phyloP scores from a whole-genome alignment of 1,140 invertebrate species.

The Microplitis mediator region DNA sequence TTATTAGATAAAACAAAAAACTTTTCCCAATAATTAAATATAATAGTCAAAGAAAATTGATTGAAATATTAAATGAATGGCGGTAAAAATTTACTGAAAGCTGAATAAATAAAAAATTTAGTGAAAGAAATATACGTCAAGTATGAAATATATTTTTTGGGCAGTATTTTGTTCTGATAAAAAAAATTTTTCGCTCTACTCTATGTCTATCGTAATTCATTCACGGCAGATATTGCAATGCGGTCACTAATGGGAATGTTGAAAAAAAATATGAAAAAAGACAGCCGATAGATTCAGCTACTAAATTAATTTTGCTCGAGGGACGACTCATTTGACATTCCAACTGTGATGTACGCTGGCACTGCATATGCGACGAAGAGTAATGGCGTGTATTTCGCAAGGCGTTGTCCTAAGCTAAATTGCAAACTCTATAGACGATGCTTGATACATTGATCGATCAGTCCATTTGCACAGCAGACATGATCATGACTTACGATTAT shows the following conservation, averaged over 20 bases:
- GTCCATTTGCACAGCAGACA: slow-evolving; percentile 14
- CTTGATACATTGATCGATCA: slow-evolving; percentile 16
- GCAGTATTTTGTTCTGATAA: not conserved
- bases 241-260: not conserved
- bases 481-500: slow-evolving; percentile 7
- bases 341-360: slow-evolving; percentile 21
- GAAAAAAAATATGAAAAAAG: not conserved
- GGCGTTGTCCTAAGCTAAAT: slow-evolving; percentile 26
- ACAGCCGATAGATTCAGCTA: slow-evolving; percentile 2
- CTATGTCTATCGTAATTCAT: slow-evolving; percentile 10
- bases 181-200: not conserved
- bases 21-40: too few species aligned
- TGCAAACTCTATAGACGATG: not conserved
- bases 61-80: too few species aligned
- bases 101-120: not conserved
- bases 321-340: slow-evolving; percentile 47
- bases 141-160: not conserved
- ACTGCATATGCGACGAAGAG: slow-evolving; percentile 12
- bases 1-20: too few species aligned
- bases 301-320: slow-evolving; percentile 49
- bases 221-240: not conserved
- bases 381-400: slow-evolving; percentile 10
- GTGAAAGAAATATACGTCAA: not conserved
- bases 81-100: too few species aligned
- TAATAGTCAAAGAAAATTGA: too few species aligned